phyloP scores from a whole-genome alignment of 2,113 vertebrate species.

The Centrocercus urophasianus region DNA sequence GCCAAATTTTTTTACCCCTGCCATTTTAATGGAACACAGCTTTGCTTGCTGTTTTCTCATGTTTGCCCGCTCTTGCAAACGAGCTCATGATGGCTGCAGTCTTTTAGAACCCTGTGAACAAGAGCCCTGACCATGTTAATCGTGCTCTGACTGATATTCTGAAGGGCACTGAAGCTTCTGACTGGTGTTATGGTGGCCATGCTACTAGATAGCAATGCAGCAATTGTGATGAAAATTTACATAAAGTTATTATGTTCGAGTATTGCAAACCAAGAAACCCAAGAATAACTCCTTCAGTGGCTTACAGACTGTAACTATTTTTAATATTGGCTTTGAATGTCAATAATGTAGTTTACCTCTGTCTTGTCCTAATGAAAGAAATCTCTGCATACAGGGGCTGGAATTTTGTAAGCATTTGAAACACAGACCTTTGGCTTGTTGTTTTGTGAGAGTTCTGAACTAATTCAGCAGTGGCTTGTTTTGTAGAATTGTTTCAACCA shows the following conservation, averaged over 20 bases:
- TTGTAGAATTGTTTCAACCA: background rate
- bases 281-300: background rate
- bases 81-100: background rate
- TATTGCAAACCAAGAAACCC: constrained; percentile 4
- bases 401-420: constrained; percentile 15
- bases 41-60: background rate
- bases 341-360: background rate
- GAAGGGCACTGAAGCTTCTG: background rate
- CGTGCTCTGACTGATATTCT: background rate
- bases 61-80: background rate
- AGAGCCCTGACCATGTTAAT: background rate
- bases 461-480: background rate
- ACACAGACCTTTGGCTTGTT: background rate
- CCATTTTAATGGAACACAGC: background rate
- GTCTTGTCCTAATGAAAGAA: constrained; percentile 30
- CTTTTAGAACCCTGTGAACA: background rate
- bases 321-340: constrained; percentile 22
- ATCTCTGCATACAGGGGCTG: background rate
- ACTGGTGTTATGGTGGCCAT: background rate
- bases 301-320: background rate
- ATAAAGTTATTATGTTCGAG: background rate
- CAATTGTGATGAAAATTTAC: background rate
- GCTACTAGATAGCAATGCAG: background rate
- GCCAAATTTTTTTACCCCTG: background rate
- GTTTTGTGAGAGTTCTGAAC: background rate